phyloP scores from a whole-genome alignment of 2,113 vertebrate species.

The Saimiri boliviensis region DNA sequence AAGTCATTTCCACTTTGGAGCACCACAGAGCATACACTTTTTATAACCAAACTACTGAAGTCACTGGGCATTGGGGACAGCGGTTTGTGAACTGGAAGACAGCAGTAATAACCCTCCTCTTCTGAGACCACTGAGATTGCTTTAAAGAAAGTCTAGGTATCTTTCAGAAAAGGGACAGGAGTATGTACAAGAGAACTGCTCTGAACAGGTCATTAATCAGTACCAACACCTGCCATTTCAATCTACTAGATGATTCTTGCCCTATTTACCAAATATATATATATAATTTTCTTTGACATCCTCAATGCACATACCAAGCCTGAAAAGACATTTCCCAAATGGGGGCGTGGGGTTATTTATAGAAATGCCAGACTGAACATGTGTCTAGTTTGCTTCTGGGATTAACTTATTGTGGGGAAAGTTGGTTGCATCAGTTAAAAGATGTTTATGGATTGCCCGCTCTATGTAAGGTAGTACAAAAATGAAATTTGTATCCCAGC shows the following conservation, averaged over 20 bases:
- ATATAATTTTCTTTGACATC: slow-evolving; percentile 8
- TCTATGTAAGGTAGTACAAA: neutral
- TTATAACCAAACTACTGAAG: slow-evolving; percentile 52
- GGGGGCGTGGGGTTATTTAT: neutral
- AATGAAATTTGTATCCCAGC: neutral
- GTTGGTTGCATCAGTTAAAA: neutral
- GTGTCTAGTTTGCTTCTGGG: neutral
- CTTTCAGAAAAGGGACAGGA: neutral
- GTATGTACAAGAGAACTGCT: neutral
- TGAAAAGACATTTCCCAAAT: slow-evolving; percentile 12
- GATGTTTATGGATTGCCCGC: neutral
- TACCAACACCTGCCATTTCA: neutral
- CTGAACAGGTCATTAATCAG: slow-evolving; percentile 1
- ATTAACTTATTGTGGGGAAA: neutral
- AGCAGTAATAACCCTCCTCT: neutral
- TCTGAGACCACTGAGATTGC: neutral
- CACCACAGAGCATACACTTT: neutral
- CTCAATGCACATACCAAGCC: neutral
- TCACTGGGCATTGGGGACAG: neutral
- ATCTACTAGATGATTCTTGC: neutral
- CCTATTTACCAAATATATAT: neutral
- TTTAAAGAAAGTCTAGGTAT: neutral
- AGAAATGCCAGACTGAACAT: neutral
- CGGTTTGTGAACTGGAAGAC: neutral
- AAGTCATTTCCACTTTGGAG: neutral